Conservation (phyloP, 2,797 vertebrate genomes). For the Knipowitschia caucasica region DNA sequence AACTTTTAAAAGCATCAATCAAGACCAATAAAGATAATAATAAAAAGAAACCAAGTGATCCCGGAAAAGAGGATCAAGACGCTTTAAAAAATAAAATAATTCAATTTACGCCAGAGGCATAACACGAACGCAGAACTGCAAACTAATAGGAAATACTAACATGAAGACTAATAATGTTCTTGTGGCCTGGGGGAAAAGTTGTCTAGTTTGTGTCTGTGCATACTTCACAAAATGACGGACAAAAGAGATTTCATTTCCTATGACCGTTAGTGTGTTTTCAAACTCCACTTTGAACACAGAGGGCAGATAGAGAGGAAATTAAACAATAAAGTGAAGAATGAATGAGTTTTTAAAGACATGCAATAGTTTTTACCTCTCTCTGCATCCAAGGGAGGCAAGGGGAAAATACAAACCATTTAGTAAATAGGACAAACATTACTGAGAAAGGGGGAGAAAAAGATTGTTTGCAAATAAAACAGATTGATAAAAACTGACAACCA, state of each 20-base stretch:
- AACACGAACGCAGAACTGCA: slow-evolving; percentile 21
- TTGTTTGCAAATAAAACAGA: neutral
- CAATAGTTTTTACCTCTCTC: slow-evolving; percentile 75
- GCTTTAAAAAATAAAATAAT: slow-evolving; percentile 11
- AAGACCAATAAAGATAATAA: slow-evolving; percentile 49
- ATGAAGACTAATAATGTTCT: slow-evolving; percentile 37
- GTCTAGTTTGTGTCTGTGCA: slow-evolving; percentile 9
- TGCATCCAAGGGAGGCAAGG: slow-evolving; percentile 64
- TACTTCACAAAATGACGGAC: slow-evolving; percentile 34
- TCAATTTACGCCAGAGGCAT: slow-evolving; percentile 18
- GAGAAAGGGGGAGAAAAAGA: neutral
- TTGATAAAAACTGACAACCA: neutral
- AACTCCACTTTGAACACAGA: slow-evolving; percentile 27
- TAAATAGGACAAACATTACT: slow-evolving; percentile 1
- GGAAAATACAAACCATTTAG: slow-evolving; percentile 55
- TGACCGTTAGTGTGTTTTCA: slow-evolving; percentile 29
- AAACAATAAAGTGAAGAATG: slow-evolving; percentile 45
- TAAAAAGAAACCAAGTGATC: slow-evolving; percentile 13
- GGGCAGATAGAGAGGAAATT: slow-evolving; percentile 55
- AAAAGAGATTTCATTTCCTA: slow-evolving; percentile 52
- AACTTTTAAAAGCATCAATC: slow-evolving; percentile 43
- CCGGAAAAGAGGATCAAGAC: slow-evolving; percentile 26
- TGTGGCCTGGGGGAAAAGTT: slow-evolving; percentile 19
- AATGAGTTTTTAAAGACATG: slow-evolving; percentile 18
- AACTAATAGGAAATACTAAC: slow-evolving; percentile 27